A percentile compares a stretch with the other conserved stretches of the same genome.
These are phyloP conservation scores for Amphimallon solstitiale DNA, from an alignment of 2,888 invertebrate species.

Conservation along the genomic window DNA sequence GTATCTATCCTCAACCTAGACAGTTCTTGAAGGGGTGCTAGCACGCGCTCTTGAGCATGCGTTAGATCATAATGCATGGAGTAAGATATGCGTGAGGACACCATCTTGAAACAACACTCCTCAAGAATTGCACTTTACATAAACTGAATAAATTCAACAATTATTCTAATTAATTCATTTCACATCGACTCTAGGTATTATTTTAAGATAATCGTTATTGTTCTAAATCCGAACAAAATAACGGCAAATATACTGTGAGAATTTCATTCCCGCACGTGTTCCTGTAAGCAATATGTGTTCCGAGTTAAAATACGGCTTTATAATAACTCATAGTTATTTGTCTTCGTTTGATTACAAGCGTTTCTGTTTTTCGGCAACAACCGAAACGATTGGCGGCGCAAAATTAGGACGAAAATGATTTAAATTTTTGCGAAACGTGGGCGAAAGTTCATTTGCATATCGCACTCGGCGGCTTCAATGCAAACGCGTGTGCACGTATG, in stretches of 20 bases:
- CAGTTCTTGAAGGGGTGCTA: constrained; percentile 71
- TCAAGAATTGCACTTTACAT: neutral
- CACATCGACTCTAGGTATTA: no score
- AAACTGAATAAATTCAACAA: neutral
- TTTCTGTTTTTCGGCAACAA: neutral
- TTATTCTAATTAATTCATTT: neutral
- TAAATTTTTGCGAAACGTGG: constrained; percentile 9
- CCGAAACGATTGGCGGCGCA: neutral
- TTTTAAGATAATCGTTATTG: no score
- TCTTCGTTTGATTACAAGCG: neutral
- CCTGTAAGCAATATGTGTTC: no score
- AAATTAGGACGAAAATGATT: neutral
- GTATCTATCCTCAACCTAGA: constrained; percentile 67
- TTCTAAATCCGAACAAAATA: no score
- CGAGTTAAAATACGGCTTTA: no score
- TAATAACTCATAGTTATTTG: neutral
- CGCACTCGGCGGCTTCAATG: neutral
- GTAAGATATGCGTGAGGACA: constrained; percentile 72
- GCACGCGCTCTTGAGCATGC: constrained; percentile 58
- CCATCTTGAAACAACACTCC: constrained; percentile 59
- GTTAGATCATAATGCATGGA: constrained; percentile 72
- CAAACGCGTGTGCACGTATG: no score
- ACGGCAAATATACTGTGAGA: no score
- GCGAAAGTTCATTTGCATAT: constrained; percentile 14
- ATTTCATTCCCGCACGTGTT: no score